A percentile compares a stretch with the other conserved stretches of the same genome.
These are phyloP conservation scores for Callaeas wilsoni DNA, from an alignment of 2,113 vertebrate species.

Conservation along the genomic window DNA sequence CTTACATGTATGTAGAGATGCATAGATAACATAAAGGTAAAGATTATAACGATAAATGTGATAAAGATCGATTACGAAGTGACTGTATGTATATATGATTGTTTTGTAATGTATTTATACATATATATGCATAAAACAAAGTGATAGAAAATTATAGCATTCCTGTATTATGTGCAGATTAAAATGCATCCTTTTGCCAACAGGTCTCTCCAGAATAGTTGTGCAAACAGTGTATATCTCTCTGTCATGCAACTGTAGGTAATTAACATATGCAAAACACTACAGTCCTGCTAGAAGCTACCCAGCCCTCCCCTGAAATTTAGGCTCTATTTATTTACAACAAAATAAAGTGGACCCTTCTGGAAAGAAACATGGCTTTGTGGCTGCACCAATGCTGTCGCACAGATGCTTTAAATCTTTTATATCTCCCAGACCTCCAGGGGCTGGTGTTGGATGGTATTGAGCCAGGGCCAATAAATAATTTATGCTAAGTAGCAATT, in stretches of 20 bases:
- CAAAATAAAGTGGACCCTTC: conserved; percentile 85
- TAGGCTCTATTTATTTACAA: conserved; percentile 84
- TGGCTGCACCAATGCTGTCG: conserved; percentile 78
- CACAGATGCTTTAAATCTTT: conserved; percentile 85
- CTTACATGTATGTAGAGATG: neutral
- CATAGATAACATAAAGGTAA: neutral
- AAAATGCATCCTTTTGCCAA: conserved; percentile 66
- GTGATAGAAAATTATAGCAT: conserved; percentile 24
- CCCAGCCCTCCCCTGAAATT: conserved; percentile 74
- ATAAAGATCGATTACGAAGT: neutral
- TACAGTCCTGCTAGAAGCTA: conserved; percentile 79
- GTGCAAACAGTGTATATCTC: conserved; percentile 57
- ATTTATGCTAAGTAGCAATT: conserved; percentile 98
- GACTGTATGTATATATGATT: neutral
- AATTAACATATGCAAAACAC: conserved; percentile 83
- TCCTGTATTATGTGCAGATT: conserved; percentile 8
- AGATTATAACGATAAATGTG: neutral
- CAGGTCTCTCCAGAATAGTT: conserved; percentile 66
- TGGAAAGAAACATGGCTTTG: conserved; percentile 83
- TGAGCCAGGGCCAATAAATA: conserved; percentile 93
- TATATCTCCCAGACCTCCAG: conserved; percentile 84
- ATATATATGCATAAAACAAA: conserved; percentile 1
- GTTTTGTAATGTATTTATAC: neutral
- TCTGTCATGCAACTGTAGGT: conserved; percentile 67
- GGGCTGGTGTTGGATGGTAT: conserved; percentile 87